phyloP scores from a whole-genome alignment of 2,888 invertebrate genomes.

The Eristalis arbustorum region DNA sequence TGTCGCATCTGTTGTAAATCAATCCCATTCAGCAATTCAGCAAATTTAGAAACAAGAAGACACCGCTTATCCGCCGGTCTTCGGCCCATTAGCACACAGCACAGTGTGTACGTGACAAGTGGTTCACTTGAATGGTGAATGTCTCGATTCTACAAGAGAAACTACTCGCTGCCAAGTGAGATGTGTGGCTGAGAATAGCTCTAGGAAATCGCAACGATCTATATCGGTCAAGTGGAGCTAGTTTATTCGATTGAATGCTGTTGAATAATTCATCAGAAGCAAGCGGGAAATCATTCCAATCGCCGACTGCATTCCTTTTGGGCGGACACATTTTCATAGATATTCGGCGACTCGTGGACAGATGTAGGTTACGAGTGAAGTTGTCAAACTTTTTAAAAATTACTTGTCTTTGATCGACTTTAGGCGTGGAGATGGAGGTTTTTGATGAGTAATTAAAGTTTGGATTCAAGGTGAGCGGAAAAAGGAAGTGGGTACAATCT shows the following conservation, averaged over 20 bases:
- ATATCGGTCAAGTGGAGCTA: neutral
- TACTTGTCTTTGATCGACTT: neutral
- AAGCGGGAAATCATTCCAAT: neutral
- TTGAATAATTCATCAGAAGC: neutral
- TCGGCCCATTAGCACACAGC: neutral
- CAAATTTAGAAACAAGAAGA: neutral
- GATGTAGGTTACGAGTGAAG: neutral
- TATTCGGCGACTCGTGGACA: neutral
- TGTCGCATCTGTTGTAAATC: too few species aligned
- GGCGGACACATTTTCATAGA: neutral
- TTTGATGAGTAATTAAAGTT: neutral
- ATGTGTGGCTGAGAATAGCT: neutral
- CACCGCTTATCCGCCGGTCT: neutral
- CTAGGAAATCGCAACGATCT: neutral
- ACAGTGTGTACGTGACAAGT: neutral
- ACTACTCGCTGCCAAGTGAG: neutral
- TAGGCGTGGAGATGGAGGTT: neutral
- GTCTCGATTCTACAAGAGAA: neutral
- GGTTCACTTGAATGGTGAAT: neutral
- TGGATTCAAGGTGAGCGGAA: neutral
- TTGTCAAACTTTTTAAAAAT: neutral
- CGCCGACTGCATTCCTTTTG: neutral
- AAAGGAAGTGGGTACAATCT: neutral
- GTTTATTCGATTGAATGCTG: neutral
- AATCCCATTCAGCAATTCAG: neutral